Base-by-base conservation (phyloP, 1,140 invertebrate species). In the Thalassaphorura encarpata region DNA sequence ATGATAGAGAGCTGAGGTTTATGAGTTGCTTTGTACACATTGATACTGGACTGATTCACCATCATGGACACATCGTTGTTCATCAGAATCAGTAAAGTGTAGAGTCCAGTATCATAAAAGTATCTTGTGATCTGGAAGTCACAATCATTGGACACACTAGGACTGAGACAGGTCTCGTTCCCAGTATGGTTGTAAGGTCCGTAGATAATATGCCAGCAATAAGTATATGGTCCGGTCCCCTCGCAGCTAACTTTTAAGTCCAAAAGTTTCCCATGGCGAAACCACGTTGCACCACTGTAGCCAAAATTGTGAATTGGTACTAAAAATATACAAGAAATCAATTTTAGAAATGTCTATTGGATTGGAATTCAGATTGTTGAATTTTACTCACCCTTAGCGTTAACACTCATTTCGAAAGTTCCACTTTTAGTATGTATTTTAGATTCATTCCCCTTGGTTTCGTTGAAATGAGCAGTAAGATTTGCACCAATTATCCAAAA, bases 1-100 rank as follows among this genome's bases (percentile, higher is more conserved):
- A 90, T 87, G 1, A 91, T 84, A 0, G 86, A 89, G 49, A 91
- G 70, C 66, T 88, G 86, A 1, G 84, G 78, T 62, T 85, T 82
- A 42, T 78, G 79, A 33, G 77, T 78, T 5, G 80, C 86, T 88
- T 69, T 57, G 54, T 62, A 66, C 16, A 63, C 60, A 53, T 60
- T 33, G 21, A 91, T 79, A 19, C 79, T 80, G 23, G 85, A 73
- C 41, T 80, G 79, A 56, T 80, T 81, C 16, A 85, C 75, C 46
- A 72, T 73, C 60, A 77, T 80, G 2, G 77, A 80, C 18, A 89
- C 76, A 55, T 83, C 79, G 71, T 89, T 89, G 51, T 77, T 73
- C 33, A 89, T 72, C 33, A 87, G 79, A 29, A 87, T 78, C 24
- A 89, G 66, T 42, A 88, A 75, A 0, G 84, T 87, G 62, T 87